phyloP scores from a whole-genome alignment of 2,113 vertebrate genomes.

The Myotis yumanensis region DNA sequence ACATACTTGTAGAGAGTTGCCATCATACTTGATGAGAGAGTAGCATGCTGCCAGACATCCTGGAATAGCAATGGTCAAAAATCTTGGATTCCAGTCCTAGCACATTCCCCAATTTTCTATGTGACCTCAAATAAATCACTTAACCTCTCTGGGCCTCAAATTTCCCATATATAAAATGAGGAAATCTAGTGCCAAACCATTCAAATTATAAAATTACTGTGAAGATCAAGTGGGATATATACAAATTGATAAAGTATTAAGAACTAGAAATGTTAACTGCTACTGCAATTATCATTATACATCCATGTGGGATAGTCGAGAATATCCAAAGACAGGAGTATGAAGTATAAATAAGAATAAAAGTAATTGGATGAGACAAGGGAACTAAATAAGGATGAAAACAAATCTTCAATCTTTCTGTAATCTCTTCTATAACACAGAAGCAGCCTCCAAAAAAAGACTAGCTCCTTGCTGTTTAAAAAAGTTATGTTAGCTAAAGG shows the following conservation, averaged over 20 bases:
- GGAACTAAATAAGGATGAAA: neutral
- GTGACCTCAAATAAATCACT: neutral
- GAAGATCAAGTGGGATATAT: neutral
- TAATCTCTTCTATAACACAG: neutral
- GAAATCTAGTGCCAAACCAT: neutral
- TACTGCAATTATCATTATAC: neutral
- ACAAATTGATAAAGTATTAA: neutral
- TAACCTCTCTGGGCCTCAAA: neutral
- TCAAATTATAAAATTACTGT: neutral
- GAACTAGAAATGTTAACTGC: neutral
- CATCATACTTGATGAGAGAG: neutral
- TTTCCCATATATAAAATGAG: neutral
- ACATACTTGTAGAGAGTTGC: neutral
- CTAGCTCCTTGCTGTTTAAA: neutral
- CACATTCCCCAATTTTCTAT: neutral
- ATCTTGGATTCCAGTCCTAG: neutral
- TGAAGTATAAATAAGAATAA: slow-evolving; percentile 3
- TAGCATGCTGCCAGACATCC: neutral
- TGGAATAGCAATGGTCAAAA: neutral
- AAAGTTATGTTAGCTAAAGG: neutral
- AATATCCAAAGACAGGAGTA: neutral
- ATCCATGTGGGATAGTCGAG: neutral
- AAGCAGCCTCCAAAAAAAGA: neutral
- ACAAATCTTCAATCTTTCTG: neutral
- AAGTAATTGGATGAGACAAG: slow-evolving; percentile 5